Base-by-base conservation (phyloP, 2,888 invertebrate genomes). In the Steinernema hermaphroditum region DNA sequence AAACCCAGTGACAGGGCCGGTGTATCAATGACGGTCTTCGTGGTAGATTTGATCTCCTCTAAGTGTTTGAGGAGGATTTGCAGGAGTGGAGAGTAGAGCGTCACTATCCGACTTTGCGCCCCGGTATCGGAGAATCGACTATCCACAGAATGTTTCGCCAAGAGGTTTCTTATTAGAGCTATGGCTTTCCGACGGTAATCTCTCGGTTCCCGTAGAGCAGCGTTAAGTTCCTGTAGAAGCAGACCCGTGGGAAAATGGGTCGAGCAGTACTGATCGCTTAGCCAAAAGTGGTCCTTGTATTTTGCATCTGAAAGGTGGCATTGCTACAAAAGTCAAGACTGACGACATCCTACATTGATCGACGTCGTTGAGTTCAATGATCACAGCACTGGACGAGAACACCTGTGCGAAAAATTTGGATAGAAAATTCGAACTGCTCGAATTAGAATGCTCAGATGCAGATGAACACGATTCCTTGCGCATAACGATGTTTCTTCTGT, bases 81-180 rank as follows among this genome's bases (percentile, higher is more conserved):
- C 77, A 97, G 89, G 91, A 95, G 92, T 0, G 96, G 96, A 72
- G 94, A 91, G 87, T 97, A 97, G 34, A 97, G 90, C 50, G 93
- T 90, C 0, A 94, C 93, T 71, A 97, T 93, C 69, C 96, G 90
- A 29, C 81, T 78, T 78, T 83, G 84, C 8, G 79, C 82, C 82
- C 92, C 92, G 86, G 92, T 91, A 81, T 91, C 91, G 81, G 92
- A 91, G 87, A 94, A 94, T 74, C 96, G 90, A 87, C 94, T 93
- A 87, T 97, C 96, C 85, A 94, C 90, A 85, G 95, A 93, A 87
- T 97, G 96, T 87, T 97, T 97, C 9, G 94, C 94, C 80, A 97
- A 88, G 76, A 95, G 89, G 87, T 94, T 93, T 75, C 94, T 91
- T 27, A 96, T 89, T 16, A 93, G 92, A 44, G 90, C 89, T 75